Base-by-base conservation (phyloP, 2,888 invertebrate genomes). In the Rhorus exstirpatorius region DNA sequence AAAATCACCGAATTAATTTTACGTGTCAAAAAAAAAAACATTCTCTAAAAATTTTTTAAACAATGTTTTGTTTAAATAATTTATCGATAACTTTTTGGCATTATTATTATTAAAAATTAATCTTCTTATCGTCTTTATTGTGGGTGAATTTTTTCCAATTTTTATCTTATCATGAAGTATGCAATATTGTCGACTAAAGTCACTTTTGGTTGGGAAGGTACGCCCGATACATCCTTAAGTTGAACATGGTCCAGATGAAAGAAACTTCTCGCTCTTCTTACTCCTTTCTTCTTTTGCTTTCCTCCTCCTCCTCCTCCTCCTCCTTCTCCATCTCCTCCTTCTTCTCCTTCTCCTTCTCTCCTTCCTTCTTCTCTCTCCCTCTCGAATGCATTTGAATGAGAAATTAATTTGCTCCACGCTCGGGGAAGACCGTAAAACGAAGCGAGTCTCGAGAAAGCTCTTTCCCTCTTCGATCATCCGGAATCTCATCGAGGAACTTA, bases 321-420 rank as follows among this genome's bases (percentile, higher is more conserved):
- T 65, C 46, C 26, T 49, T 49, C 44, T 65, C 8, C 63, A 41
- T 53, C 41, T 51, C 67, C 12, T n/a, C 41, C 19, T 8, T 35
- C 41, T 51, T 8, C 41, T 10, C 24, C 65, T 41, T 53, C 17
- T 24, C 46, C 26, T 72, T 53, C 49, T 31, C 58, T 8, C 12
- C n/a, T 53, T 75, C 65, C 46, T 14, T 46, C 58, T 75, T 70
- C 55, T 53, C n/a, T 7, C 44, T 3, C 70, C 63, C 68, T 80
- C 71, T 72, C 72, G 83, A 75, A 83, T 84, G 81, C 77, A 84
- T 85, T 85, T 83, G 78, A 84, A 85, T 81, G 77, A 78, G 81
- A 84, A 85, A 85, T 85, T 83, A 81, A 84, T 84, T 84, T 81
- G 77, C 81, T 81, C 71, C n/a, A n/a, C 63, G 65, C 55, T 53